These are phyloP conservation scores for Harpagoxenus sublaevis DNA, from an alignment of 2,888 invertebrate genomes.

Conservation along the genomic window DNA sequence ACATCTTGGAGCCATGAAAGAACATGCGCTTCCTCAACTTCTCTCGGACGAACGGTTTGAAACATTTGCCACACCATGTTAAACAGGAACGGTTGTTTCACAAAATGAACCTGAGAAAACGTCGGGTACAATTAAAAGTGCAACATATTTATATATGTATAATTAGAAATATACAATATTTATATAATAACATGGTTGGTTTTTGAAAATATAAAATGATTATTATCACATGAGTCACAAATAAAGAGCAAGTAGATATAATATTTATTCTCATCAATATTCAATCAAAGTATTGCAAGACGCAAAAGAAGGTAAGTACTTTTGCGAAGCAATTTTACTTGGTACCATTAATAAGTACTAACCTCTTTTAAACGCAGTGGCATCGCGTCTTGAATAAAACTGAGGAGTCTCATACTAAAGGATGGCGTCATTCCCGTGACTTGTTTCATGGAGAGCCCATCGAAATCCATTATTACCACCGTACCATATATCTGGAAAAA, in stretches of 20 bases:
- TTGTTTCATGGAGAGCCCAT: conserved; percentile 92
- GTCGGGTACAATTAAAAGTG: not conserved
- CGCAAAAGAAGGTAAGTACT: not conserved
- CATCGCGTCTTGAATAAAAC: conserved; percentile 96
- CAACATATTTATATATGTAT: not conserved
- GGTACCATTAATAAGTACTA: not conserved
- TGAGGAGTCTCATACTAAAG: conserved; percentile 92
- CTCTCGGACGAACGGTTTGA: conserved; percentile 93
- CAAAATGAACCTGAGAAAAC: conserved; percentile 90
- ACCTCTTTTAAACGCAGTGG: conserved; percentile 93
- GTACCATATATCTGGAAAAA: conserved; percentile 89
- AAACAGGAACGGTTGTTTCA: conserved; percentile 94
- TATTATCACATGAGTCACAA: not conserved
- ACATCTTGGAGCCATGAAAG: conserved; percentile 94
- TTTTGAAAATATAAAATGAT: not conserved
- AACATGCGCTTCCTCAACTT: conserved; percentile 93
- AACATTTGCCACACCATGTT: conserved; percentile 95
- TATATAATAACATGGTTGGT: not conserved
- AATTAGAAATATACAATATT: not conserved
- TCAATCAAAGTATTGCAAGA: not conserved
- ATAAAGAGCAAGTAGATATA: not conserved
- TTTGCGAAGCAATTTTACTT: not conserved
- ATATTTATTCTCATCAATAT: not conserved
- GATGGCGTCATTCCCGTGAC: conserved; percentile 90
- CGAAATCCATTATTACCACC: conserved; percentile 94